Base-by-base conservation (phyloP, 1,140 invertebrate genomes). In the Brachionus calyciflorus region DNA sequence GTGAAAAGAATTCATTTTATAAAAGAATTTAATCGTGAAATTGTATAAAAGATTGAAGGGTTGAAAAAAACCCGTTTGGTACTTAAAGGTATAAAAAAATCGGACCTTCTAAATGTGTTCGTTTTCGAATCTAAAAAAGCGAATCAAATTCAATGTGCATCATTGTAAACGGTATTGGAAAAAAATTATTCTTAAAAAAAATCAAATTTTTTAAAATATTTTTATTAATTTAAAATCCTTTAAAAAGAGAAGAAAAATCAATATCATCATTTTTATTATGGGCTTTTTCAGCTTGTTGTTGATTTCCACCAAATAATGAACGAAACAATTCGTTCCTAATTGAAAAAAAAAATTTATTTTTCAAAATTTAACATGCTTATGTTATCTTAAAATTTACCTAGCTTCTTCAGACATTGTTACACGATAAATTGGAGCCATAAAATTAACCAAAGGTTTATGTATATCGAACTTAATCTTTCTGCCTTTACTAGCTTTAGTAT, bases 401-500 rank as follows among this genome's bases (percentile, higher is more conserved):
- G 91, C 90, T 76, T 90, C 88, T 77, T 93, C 90, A 9, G 88
- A 89, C 90, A 91, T 92, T n/a, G 87, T 86, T 68, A 85, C 84
- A 3, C 86, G 84, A 63, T 90, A 89, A 68, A 90, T 86, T 0
- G 92, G 91, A 2, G 93, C 92, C 93, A 96, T 95, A 81, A 93
- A 97, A 85, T 94, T 97, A 0, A 95, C 89, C 21, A 98, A 84
- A 83, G 95, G 93, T 46, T 90, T 89, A 83, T 96, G 93, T 12
- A 96, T 90, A 79, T 91, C 90, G 85, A 94, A 98, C 70, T 93
- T 84, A 33, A 96, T 88, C 85, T 90, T 92, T 79, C 94, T 87
- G 0, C 93, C 96, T 85, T 98, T 98, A 14, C 92, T 93, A 0
- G 93, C 93, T 84, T 89, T 90, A 0, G 92, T 93, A 81, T 96